Evolutionary conservation across 2,797 vertebrate species (phyloP).

Genomic region (Gallinago nigripennis): DNA sequence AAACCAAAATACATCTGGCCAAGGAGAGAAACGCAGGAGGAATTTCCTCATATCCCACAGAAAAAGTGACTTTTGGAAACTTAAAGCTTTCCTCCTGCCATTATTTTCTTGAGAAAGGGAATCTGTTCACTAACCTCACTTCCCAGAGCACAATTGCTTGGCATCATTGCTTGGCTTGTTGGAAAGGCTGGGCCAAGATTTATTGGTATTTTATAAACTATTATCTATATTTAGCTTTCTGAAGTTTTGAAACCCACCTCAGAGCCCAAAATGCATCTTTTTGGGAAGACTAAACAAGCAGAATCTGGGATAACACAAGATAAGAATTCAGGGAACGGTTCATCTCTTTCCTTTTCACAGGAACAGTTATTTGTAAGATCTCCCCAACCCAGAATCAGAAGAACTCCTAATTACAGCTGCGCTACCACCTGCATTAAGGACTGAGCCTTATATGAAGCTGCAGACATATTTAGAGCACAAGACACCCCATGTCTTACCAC

Average conservation of each 20-base stretch:
- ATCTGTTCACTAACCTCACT: neutral
- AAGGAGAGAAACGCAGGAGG: neutral
- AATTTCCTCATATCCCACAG: neutral
- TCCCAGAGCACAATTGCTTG: neutral
- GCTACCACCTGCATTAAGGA: neutral
- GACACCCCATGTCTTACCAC: neutral
- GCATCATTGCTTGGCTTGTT: neutral
- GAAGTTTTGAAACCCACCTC: neutral
- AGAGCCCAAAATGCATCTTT: neutral
- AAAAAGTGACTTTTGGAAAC: neutral
- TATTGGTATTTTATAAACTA: neutral
- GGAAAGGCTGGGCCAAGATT: neutral
- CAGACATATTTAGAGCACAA: neutral
- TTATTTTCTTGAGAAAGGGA: neutral
- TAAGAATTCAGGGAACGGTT: neutral
- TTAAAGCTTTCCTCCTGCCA: accelerated
- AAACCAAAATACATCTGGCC: neutral
- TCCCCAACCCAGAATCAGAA: neutral
- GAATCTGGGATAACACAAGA: neutral
- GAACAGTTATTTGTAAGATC: neutral
- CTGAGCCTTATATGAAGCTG: neutral
- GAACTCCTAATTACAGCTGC: neutral
- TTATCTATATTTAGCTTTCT: no score
- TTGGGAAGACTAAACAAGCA: neutral
- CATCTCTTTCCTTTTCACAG: neutral